These are phyloP conservation scores for Latrodectus elegans DNA, from an alignment of 2,888 invertebrate species.

Conservation along the genomic window DNA sequence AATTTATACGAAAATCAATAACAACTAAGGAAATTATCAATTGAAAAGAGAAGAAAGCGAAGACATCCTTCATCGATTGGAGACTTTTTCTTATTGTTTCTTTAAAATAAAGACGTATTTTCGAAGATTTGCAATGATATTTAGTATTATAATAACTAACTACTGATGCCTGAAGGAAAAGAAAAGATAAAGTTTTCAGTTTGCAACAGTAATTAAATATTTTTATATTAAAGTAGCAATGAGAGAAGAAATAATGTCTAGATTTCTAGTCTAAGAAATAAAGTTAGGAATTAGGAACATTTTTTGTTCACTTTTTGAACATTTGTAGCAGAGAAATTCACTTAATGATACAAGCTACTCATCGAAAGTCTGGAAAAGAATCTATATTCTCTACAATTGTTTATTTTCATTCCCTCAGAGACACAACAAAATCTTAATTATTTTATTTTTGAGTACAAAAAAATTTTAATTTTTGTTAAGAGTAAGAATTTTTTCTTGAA, in stretches of 20 bases:
- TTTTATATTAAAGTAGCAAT: slow-evolving; percentile 12
- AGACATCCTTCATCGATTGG: slow-evolving; percentile 37
- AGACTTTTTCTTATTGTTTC: slow-evolving; percentile 48
- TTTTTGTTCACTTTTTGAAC: too few species aligned
- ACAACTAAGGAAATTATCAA: slow-evolving; percentile 44
- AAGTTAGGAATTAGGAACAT: background rate
- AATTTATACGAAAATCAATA: slow-evolving; percentile 42
- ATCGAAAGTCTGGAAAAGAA: too few species aligned
- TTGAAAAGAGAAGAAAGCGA: slow-evolving; percentile 12
- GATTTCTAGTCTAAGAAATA: slow-evolving; percentile 14
- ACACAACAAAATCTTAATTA: too few species aligned
- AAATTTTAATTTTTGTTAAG: too few species aligned
- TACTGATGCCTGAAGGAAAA: slow-evolving; percentile 21
- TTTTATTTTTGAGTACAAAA: too few species aligned
- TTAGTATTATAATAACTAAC: slow-evolving; percentile 35
- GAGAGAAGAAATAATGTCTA: slow-evolving; percentile 9
- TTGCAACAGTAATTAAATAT: slow-evolving; percentile 53
- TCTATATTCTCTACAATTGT: too few species aligned
- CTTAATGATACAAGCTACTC: too few species aligned
- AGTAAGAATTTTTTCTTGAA: too few species aligned
- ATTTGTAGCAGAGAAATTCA: too few species aligned
- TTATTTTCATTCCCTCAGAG: too few species aligned
- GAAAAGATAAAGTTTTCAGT: background rate
- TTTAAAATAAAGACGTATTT: slow-evolving; percentile 13
- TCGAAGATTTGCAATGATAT: background rate